A percentile compares a stretch with the other conserved stretches of the same genome.
phyloP scores from a whole-genome alignment of 2,888 invertebrate species.

The Coremacera marginata region DNA sequence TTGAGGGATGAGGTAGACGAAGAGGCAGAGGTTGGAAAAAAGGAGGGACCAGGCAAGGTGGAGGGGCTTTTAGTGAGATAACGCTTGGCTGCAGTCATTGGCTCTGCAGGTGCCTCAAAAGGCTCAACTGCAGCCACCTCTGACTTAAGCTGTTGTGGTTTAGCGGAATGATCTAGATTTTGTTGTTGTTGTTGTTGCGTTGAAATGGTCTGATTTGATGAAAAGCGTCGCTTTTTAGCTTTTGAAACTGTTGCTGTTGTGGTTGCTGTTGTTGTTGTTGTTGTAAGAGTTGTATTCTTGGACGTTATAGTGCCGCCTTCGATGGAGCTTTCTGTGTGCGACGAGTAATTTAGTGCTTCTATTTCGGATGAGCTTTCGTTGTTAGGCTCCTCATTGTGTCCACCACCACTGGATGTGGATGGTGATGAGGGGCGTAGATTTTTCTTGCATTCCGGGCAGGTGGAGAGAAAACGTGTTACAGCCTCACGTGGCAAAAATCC shows the following conservation, averaged over 20 bases:
- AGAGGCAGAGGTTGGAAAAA: not conserved
- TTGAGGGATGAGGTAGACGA: not conserved
- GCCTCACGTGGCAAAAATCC: conserved; percentile 96
- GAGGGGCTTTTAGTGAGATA: conserved; percentile 9
- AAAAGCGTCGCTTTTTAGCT: conserved; percentile 37
- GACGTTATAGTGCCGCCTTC: conserved; percentile 58
- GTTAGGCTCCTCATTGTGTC: conserved; percentile 59
- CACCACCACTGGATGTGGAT: conserved; percentile 50
- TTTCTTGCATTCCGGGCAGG: conserved; percentile 87
- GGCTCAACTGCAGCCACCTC: conserved; percentile 25
- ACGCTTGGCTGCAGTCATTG: conserved; percentile 37
- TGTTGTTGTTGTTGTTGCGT: conserved; percentile 7
- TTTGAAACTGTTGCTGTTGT: conserved; percentile 8
- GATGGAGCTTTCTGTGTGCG: conserved; percentile 64
- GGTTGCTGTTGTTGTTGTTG: not conserved
- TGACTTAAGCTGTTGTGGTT: conserved; percentile 48
- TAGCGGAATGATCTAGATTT: conserved; percentile 52
- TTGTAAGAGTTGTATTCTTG: conserved; percentile 41
- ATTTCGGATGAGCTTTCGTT: conserved; percentile 68
- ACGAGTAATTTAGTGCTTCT: conserved; percentile 63
- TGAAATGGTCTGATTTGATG: conserved; percentile 34
- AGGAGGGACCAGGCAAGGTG: not conserved
- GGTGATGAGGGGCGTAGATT: conserved; percentile 67
- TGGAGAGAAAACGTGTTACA: conserved; percentile 94
- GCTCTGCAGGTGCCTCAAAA: conserved; percentile 35